Base-by-base conservation (phyloP, 92 coral and sea anemone species). In the Hydrozoanthus gracilis region DNA sequence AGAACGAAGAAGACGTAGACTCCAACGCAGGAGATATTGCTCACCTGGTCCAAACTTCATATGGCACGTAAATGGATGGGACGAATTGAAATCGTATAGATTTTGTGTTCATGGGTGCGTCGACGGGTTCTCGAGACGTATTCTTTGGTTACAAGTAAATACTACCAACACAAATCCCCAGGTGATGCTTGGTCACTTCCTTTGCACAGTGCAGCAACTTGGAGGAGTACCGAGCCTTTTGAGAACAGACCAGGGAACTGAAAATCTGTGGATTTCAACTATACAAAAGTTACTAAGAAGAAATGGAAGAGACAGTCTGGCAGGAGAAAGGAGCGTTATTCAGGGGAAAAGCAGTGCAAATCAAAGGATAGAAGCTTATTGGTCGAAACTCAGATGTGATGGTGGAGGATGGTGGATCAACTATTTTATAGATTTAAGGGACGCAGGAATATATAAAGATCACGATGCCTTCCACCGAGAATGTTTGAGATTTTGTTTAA, bases 401-500 rank as follows among this genome's bases (percentile, higher is more conserved):
- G 84, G 89, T 35, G 83, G 83, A 8, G 91, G 91, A 0, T 91
- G 91, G 91, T 90, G 90, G 83, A 87, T 86, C 18, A 79, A 87
- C 45, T 78, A 79, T 60, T 86, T 86, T 76, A 90, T 86, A 86
- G 90, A 86, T 50, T 83, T 90, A 4, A 39, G 79, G 35, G 90
- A 82, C 71, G 74, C 73, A 0, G 90, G 90, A 9, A 9, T 45
- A 8, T 90, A n/a, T 62, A 16, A 68, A 3, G 74, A 82, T 56
- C 55, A 62, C 0, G 78, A 73, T 52, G 58, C 45, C 9, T 17
- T 78, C 15, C 79, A 55, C 55, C 58, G 11, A 15, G 92, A 89
- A 14, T 89, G 92, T 44, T 18, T 89, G 35, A 61, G 16, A 17
- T 89, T 90, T 84, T 89, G 92, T 61, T 89, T 89, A 50, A 47